Conservation (phyloP, 2,797 vertebrate species). For the Catharus ustulatus region DNA sequence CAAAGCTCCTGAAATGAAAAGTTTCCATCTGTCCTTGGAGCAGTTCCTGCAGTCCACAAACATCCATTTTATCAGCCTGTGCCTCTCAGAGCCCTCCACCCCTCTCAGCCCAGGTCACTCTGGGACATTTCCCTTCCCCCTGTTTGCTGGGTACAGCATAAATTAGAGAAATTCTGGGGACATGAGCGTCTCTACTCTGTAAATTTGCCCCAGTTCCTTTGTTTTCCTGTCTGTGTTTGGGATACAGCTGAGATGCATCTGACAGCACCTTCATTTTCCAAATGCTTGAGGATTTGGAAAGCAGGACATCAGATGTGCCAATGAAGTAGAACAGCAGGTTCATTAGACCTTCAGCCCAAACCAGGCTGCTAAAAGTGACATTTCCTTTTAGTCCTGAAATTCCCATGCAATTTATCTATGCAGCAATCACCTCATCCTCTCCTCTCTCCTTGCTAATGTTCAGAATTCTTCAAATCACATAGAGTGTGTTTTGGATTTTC, state of each 20-base stretch:
- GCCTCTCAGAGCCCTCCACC: background rate
- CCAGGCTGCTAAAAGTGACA: background rate
- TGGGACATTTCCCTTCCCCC: background rate
- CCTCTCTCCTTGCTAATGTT: fast-evolving
- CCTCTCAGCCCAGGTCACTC: background rate
- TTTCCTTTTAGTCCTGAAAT: background rate
- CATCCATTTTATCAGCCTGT: fast-evolving
- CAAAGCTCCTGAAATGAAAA: background rate
- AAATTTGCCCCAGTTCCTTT: background rate
- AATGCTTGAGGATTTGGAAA: background rate
- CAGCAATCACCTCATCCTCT: background rate
- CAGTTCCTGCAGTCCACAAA: background rate
- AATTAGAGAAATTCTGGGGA: background rate
- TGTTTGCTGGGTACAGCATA: fast-evolving
- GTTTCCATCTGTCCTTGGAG: background rate
- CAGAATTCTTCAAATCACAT: background rate
- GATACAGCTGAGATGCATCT: background rate
- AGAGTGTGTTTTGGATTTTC: background rate
- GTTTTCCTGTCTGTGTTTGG: background rate
- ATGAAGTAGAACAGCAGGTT: background rate
- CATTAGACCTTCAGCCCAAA: background rate
- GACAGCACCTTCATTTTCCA: background rate
- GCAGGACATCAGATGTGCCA: background rate
- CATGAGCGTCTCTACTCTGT: fast-evolving
- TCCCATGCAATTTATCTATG: background rate